A percentile compares a stretch with the other conserved stretches of the same genome.
These are phyloP conservation scores for Dolichotis patagonum DNA, from an alignment of 2,113 vertebrate genomes.

Conservation along the genomic window DNA sequence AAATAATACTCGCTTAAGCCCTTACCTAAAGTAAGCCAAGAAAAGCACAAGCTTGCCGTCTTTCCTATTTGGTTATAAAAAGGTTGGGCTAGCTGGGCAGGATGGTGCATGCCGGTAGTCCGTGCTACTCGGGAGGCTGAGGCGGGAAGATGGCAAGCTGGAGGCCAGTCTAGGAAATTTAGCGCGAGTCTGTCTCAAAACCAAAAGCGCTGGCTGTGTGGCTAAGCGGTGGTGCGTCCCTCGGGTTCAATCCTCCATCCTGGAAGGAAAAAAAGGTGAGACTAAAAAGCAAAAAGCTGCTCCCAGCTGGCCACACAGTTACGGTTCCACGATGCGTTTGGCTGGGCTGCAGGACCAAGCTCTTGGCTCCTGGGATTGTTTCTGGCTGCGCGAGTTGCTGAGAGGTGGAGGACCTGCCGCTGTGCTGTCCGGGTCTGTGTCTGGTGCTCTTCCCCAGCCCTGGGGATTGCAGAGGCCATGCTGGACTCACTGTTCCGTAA, in stretches of 20 bases:
- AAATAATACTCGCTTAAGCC: constrained; percentile 36
- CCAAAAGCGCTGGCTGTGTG: neutral
- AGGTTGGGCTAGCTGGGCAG: neutral
- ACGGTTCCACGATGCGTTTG: neutral
- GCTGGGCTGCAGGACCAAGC: neutral
- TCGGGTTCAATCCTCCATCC: too few relatives aligned
- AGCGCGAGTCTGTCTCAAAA: neutral
- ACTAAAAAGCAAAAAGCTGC: neutral
- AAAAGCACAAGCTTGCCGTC: neutral
- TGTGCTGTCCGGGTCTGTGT: neutral
- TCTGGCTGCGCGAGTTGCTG: neutral
- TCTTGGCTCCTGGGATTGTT: neutral
- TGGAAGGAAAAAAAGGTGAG: too few relatives aligned
- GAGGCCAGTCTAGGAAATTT: neutral
- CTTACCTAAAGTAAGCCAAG: neutral
- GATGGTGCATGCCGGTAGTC: neutral
- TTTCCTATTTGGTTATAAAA: neutral
- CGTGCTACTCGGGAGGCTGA: neutral
- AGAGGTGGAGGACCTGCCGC: neutral
- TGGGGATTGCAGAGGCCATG: neutral
- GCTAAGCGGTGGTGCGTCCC: too few relatives aligned
- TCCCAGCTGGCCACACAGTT: neutral
- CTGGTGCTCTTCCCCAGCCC: neutral
- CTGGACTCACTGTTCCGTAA: too few relatives aligned
- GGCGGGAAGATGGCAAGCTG: neutral